Base-by-base conservation (phyloP, 2,888 invertebrate species). In the Stenodera caucasica region DNA sequence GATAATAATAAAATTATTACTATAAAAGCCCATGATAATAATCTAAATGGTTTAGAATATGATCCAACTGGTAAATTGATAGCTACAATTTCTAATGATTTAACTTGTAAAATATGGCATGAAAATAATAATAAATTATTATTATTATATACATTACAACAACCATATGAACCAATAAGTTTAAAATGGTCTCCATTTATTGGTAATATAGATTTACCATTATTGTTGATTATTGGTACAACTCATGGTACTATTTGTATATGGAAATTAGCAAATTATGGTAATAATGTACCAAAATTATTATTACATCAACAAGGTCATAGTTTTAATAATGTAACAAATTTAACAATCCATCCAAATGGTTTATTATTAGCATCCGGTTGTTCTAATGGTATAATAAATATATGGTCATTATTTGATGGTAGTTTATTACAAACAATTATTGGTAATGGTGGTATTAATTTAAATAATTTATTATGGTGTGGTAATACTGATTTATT, bases 401-500 rank as follows among this genome's bases (percentile, higher is more conserved):
- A 87, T 70, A 81, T 87, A 57, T 87, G 87, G 87, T 84, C 85
- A 0, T 75, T 87, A 15, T 80, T 84, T 74, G 84, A 86, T 74
- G 85, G 85, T 0, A 82, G 82, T 60, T 74, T 87, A 49, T 77
- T 86, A 7, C 82, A 86, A 68, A 85, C 85, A 0, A 75, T 81
- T 23, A 81, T 83, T 11, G 85, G 85, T 2, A 78, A 72, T 54
- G 80, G 81, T 1, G 86, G 86, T 0, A 80, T 82, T 11, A 74
- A 75, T 30, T 76, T 81, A 0, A 80, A 82, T 61, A 81, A 83
- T 40, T 68, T 86, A 32, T 73, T 76, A 29, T 87, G 86, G 86
- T 76, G 82, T 64, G 79, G 80, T 37, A 79, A 82, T 49, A 75
- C 78, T 15, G 60, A 63, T 59, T 80, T 81, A 2, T 70, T 87